A percentile compares a stretch with the other conserved stretches of the same genome.
phyloP scores from a whole-genome alignment of 2,113 vertebrate genomes.

The Corythoichthys intestinalis region DNA sequence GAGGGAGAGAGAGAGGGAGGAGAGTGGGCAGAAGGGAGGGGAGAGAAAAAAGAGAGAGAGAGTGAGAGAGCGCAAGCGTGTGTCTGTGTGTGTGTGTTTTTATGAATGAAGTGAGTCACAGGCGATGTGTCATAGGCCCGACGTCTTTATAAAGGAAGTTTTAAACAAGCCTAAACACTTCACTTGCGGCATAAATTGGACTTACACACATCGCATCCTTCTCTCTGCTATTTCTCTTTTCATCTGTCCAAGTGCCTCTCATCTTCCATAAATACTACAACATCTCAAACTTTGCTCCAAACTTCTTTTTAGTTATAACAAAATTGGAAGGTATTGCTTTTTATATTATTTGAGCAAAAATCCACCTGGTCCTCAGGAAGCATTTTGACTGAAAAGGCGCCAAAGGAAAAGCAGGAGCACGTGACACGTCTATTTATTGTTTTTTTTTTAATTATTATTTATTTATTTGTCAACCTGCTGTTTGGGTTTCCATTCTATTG shows the following conservation, averaged over 20 bases:
- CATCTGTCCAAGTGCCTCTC: conserved; percentile 46
- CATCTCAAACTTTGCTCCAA: conserved; percentile 49
- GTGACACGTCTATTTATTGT: conserved; percentile 69
- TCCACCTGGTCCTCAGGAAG: conserved; percentile 42
- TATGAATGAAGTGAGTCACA: conserved; percentile 83
- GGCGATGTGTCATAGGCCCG: conserved; percentile 80
- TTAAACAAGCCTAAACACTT: conserved; percentile 86
- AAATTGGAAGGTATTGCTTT: conserved; percentile 44
- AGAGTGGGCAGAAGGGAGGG: conserved; percentile 33
- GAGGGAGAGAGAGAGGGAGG: conserved; percentile 49
- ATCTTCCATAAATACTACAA: conserved; percentile 49
- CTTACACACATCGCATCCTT: conserved; percentile 75
- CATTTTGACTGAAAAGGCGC: conserved; percentile 48
- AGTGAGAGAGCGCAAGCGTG: conserved; percentile 27
- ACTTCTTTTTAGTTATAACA: conserved; percentile 9
- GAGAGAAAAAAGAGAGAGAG: conserved; percentile 28
- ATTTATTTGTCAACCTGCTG: conserved; percentile 58
- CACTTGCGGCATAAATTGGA: conserved; percentile 79
- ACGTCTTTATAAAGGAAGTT: conserved; percentile 83
- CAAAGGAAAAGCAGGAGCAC: conserved; percentile 66
- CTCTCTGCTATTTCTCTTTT: conserved; percentile 61
- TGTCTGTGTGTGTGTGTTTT: conserved; percentile 62
- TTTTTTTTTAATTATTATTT: conserved; percentile 11
- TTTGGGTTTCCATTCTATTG: conserved; percentile 47
- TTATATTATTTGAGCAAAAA: conserved; percentile 51